Conservation (phyloP, 2,113 vertebrate species). For the Malurus cyaneus region DNA sequence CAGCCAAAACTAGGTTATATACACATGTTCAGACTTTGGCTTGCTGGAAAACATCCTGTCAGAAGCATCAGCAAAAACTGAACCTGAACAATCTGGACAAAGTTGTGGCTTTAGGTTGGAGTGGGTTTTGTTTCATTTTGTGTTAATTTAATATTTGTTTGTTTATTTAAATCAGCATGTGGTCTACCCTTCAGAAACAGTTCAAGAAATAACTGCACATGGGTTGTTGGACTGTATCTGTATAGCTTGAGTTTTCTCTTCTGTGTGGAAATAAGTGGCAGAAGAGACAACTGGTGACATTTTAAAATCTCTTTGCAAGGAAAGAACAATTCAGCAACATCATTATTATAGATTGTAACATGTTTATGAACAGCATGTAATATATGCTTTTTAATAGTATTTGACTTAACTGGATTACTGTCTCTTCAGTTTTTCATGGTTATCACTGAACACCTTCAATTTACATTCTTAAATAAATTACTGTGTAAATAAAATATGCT, state of each 20-base stretch:
- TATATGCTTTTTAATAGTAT: constrained; percentile 5
- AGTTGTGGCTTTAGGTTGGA: background rate
- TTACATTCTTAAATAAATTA: constrained; percentile 69
- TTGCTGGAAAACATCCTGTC: background rate
- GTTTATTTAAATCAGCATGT: background rate
- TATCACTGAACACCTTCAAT: constrained; percentile 26
- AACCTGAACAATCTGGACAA: background rate
- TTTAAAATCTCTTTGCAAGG: background rate
- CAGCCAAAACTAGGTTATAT: background rate
- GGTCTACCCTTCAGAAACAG: background rate
- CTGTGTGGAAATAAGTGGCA: background rate
- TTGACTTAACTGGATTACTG: background rate
- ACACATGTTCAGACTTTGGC: background rate
- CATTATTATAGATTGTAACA: background rate
- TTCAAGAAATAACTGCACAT: background rate
- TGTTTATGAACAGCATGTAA: background rate
- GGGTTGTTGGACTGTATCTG: background rate
- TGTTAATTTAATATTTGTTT: background rate
- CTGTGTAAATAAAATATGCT: constrained; percentile 61
- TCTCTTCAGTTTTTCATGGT: background rate
- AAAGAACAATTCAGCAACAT: background rate
- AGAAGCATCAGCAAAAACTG: background rate
- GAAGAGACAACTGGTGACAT: background rate
- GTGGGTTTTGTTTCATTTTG: background rate
- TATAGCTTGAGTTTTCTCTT: background rate